A percentile compares a stretch with the other conserved stretches of the same genome.
Conservation (phyloP, 1,140 invertebrate genomes). For the Diorhabda elongata region DNA sequence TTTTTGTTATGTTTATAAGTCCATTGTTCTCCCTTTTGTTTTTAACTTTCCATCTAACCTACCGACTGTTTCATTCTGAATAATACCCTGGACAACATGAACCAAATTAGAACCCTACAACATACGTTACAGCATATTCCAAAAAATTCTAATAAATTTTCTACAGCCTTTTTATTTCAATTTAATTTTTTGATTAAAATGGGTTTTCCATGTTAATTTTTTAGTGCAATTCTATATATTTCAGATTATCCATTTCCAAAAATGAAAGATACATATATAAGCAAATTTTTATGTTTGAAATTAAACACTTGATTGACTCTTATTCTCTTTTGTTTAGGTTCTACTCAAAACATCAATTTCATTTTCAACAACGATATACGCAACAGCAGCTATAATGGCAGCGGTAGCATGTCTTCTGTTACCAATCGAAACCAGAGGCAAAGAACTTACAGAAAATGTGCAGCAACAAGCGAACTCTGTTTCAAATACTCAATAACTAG, state of each 20-base stretch:
- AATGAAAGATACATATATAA: background rate
- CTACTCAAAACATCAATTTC: conserved; percentile 66
- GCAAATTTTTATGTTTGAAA: background rate
- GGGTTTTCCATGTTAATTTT: no score
- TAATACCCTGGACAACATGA: no score
- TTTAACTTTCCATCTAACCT: no score
- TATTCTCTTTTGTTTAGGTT: conserved; percentile 50
- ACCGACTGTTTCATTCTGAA: no score
- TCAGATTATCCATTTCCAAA: background rate
- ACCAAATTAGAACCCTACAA: no score
- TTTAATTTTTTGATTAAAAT: no score
- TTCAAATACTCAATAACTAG: background rate
- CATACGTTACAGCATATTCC: no score
- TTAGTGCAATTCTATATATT: background rate
- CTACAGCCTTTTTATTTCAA: no score
- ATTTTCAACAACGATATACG: conserved; percentile 70
- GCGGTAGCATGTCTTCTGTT: conserved; percentile 69
- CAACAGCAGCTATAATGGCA: conserved; percentile 66
- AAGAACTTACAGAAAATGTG: conserved; percentile 58
- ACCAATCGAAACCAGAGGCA: conserved; percentile 75
- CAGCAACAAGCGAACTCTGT: conserved; percentile 15
- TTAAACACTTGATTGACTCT: no score
- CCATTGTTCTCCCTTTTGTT: no score
- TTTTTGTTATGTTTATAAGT: no score
- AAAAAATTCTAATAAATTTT: no score